Conservation (phyloP, 1,140 invertebrate genomes). For the Anoplophora glabripennis region DNA sequence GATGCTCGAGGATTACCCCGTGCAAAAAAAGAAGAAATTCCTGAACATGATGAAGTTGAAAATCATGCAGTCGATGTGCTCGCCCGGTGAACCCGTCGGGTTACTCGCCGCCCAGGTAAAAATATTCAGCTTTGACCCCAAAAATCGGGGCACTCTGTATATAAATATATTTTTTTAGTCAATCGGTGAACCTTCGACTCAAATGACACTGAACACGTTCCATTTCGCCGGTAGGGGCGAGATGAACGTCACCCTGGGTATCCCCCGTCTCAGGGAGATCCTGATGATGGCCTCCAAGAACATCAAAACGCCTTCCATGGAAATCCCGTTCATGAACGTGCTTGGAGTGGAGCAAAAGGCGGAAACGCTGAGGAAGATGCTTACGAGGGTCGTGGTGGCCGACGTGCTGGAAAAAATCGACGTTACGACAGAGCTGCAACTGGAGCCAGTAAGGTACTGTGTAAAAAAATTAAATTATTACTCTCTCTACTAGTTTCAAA, state of each 20-base stretch:
- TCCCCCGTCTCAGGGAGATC: conserved; percentile 94
- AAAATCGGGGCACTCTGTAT: neutral
- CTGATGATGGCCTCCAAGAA: conserved; percentile 90
- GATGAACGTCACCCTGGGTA: conserved; percentile 99
- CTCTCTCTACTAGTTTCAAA: no score
- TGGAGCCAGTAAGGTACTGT: conserved; percentile 52
- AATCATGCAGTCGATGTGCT: conserved; percentile 70
- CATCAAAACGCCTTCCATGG: conserved; percentile 95
- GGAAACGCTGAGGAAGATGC: conserved; percentile 64
- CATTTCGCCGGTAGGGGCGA: conserved; percentile 99
- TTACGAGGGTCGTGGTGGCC: conserved; percentile 74
- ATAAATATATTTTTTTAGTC: conserved; percentile 55
- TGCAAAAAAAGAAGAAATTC: conserved; percentile 55
- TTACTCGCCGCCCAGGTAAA: conserved; percentile 79
- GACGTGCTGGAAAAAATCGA: conserved; percentile 77
- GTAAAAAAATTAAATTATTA: no score
- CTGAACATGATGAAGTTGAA: conserved; percentile 74
- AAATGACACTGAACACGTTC: conserved; percentile 99
- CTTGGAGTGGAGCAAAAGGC: conserved; percentile 59
- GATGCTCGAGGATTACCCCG: conserved; percentile 65
- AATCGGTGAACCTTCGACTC: conserved; percentile 97
- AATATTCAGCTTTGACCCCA: neutral
- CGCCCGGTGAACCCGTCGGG: conserved; percentile 95
- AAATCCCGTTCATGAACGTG: conserved; percentile 75
- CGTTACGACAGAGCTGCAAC: conserved; percentile 61